Evolutionary conservation across 2,113 vertebrate species (phyloP).

Genomic region (Centropus unirufus): DNA sequence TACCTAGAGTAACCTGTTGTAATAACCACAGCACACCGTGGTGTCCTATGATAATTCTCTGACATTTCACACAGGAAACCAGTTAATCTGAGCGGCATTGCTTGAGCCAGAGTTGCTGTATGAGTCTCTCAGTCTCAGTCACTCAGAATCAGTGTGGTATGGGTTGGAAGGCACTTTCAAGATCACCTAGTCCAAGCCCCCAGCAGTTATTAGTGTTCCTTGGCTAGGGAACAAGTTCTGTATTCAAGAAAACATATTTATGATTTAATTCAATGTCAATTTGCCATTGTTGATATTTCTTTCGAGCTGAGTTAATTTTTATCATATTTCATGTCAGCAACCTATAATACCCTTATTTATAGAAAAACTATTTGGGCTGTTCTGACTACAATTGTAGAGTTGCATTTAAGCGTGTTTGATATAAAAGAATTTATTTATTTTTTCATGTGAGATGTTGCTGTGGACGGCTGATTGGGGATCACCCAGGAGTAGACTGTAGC

Average conservation of each 20-base stretch:
- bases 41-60: not conserved
- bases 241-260: not conserved
- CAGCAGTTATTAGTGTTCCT: not conserved
- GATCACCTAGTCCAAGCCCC: not conserved
- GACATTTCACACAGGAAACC: not conserved
- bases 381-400: not conserved
- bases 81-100: not conserved
- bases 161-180: not conserved
- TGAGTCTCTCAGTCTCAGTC: not conserved
- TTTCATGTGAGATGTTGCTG: constrained; percentile 86
- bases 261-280: not conserved
- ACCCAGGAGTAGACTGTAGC: constrained; percentile 73
- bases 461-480: constrained; percentile 89
- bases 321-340: not conserved
- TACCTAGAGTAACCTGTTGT: not conserved
- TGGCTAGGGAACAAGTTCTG: not conserved
- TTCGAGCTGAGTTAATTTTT: not conserved
- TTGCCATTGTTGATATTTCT: not conserved
- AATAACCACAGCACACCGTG: not conserved
- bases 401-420: not conserved
- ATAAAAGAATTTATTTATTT: not conserved
- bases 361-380: not conserved
- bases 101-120: not conserved
- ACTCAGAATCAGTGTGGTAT: not conserved
- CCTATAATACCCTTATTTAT: not conserved